phyloP scores from a whole-genome alignment of 2,113 vertebrate genomes.

The Gavia stellata region DNA sequence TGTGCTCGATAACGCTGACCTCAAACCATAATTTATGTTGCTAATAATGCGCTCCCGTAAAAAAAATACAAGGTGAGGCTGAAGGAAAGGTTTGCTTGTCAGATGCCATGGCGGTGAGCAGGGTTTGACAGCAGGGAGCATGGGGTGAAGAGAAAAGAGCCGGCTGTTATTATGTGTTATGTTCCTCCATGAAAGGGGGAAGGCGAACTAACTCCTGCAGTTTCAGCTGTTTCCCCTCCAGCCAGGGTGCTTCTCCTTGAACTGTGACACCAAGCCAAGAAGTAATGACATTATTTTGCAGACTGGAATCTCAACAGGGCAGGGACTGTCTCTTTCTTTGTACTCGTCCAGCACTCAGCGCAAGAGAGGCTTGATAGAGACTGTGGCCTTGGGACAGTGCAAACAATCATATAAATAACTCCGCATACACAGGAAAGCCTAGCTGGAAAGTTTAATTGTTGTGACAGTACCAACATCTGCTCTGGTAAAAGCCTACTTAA shows the following conservation, averaged over 20 bases:
- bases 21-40: not conserved
- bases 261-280: not conserved
- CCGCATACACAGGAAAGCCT: not conserved
- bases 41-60: not conserved
- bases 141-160: not conserved
- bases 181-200: not conserved
- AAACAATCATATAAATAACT: not conserved
- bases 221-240: not conserved
- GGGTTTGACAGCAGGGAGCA: conserved; percentile 7
- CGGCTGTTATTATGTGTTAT: not conserved
- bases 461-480: not conserved
- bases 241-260: not conserved
- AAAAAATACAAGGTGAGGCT: not conserved
- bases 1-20: not conserved
- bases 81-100: conserved; percentile 13
- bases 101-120: not conserved
- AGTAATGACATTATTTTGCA: not conserved
- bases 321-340: not conserved
- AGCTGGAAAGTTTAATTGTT: conserved; percentile 24
- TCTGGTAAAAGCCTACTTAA: not conserved
- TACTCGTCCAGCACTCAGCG: not conserved
- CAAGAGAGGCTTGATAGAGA: not conserved
- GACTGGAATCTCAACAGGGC: not conserved
- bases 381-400: not conserved
- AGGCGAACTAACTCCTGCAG: not conserved